phyloP scores from a whole-genome alignment of 2,888 invertebrate species.

The Cephus runcator region DNA sequence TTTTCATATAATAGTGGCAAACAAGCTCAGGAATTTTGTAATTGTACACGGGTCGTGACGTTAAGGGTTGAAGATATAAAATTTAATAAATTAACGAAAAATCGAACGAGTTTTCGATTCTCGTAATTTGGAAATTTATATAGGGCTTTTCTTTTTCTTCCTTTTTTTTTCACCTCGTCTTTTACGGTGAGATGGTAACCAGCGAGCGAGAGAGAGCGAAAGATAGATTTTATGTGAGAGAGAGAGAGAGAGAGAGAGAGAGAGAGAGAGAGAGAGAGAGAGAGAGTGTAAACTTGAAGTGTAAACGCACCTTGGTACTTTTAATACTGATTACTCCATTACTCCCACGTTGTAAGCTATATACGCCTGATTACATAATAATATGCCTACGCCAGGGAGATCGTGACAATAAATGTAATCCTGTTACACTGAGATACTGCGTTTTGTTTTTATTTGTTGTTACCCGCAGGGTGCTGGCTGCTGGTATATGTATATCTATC shows the following conservation, averaged over 20 bases:
- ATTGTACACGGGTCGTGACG: background rate
- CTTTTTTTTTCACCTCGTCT: background rate
- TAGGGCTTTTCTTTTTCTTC: background rate
- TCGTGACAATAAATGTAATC: slow-evolving; percentile 66
- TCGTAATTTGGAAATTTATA: background rate
- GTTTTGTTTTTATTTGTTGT: slow-evolving; percentile 64
- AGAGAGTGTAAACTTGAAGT: slow-evolving; percentile 27
- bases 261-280: slow-evolving; percentile 17
- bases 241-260: slow-evolving; percentile 16
- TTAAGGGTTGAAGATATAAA: background rate
- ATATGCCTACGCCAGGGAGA: slow-evolving; percentile 53
- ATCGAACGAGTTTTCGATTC: too few species aligned
- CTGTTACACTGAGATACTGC: slow-evolving; percentile 64
- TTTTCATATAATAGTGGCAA: background rate
- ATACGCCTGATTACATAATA: slow-evolving; percentile 34
- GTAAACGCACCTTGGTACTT: slow-evolving; percentile 35
- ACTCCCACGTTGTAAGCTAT: slow-evolving; percentile 54
- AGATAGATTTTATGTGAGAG: slow-evolving; percentile 8
- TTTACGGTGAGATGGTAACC: background rate
- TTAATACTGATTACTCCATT: slow-evolving; percentile 28
- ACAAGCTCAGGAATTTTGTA: background rate
- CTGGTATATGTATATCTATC: slow-evolving; percentile 55
- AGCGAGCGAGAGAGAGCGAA: slow-evolving; percentile 8
- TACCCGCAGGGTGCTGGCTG: slow-evolving; percentile 64
- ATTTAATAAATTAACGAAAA: background rate